Conservation (phyloP, 2,113 vertebrate species). For the Sorex araneus region DNA sequence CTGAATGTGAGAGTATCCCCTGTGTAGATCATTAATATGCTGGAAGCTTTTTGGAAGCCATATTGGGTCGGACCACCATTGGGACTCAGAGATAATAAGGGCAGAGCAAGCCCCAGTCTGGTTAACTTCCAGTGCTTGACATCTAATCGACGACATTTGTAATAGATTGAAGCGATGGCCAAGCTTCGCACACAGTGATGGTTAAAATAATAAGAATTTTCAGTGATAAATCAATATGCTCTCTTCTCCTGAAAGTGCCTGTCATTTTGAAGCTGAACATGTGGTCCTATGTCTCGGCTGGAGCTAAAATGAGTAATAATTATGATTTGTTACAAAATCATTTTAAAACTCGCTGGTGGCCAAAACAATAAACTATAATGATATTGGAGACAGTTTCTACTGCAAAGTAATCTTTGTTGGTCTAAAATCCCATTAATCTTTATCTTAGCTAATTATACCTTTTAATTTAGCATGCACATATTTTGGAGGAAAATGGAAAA, state of each 20-base stretch:
- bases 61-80: not conserved
- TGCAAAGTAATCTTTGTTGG: constrained; percentile 42
- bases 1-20: not conserved
- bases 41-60: not conserved
- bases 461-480: constrained; percentile 35
- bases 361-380: constrained; percentile 53
- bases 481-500: constrained; percentile 41
- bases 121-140: constrained; percentile 31
- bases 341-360: constrained; percentile 46
- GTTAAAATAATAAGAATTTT: constrained; percentile 53
- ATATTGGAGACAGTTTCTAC: not conserved
- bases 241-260: not conserved
- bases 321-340: constrained; percentile 21
- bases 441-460: constrained; percentile 42
- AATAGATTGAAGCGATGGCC: not conserved
- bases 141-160: constrained; percentile 11
- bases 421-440: constrained; percentile 60
- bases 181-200: not conserved
- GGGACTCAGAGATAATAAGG: not conserved
- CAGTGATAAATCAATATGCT: not conserved
- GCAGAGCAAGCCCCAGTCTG: not conserved
- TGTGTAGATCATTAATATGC: constrained; percentile 29
- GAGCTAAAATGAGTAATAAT: constrained; percentile 16
- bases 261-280: not conserved
- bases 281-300: not conserved